These are phyloP conservation scores for Perca schrenkii DNA, from an alignment of 2,113 vertebrate species.

Conservation along the genomic window DNA sequence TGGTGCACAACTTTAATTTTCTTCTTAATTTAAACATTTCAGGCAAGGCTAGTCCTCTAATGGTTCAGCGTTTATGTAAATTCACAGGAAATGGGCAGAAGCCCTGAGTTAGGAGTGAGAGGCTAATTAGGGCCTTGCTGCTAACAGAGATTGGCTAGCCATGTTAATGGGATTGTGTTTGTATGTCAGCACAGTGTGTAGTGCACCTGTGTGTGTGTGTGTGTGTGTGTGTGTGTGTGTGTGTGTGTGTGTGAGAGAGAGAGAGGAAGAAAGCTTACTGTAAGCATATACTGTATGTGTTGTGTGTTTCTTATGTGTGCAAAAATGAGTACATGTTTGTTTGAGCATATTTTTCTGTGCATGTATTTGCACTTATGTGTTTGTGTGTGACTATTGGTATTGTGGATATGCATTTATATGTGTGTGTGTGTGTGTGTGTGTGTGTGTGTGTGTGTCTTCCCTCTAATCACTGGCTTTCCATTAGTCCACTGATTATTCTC, in stretches of 20 bases:
- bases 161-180: not conserved
- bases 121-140: not conserved
- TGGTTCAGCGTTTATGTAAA: not conserved
- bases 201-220: not conserved
- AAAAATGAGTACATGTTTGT: not conserved
- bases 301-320: not conserved
- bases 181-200: not conserved
- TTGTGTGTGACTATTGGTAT: not conserved
- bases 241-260: too few species aligned
- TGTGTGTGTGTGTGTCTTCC: too few species aligned
- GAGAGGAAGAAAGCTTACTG: not conserved
- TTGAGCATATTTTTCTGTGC: not conserved
- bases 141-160: not conserved
- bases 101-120: not conserved
- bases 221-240: not conserved
- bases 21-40: not conserved
- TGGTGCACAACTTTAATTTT: not conserved
- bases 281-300: not conserved
- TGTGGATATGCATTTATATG: not conserved
- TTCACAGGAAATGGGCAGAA: slow-evolving; percentile 19
- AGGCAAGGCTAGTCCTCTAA: not conserved
- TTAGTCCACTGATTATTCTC: not conserved
- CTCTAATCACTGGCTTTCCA: not conserved
- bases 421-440: not conserved
- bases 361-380: not conserved